Conservation (phyloP, 2,888 invertebrate genomes). For the Epinotia brunnichana region DNA sequence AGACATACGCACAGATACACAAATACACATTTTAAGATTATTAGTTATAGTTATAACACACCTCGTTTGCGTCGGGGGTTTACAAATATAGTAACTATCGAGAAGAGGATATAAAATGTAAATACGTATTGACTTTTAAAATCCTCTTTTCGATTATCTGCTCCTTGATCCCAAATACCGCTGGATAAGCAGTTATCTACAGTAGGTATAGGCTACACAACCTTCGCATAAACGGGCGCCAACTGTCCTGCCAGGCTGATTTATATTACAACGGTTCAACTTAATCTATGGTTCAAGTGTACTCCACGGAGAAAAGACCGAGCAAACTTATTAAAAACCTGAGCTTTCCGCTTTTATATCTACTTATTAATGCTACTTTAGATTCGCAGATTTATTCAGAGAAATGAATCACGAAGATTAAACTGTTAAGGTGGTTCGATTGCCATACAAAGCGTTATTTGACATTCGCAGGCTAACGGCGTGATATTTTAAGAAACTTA, state of each 20-base stretch:
- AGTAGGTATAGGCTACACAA: too few relatives aligned
- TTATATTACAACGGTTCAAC: constrained; percentile 26
- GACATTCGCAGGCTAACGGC: too few relatives aligned
- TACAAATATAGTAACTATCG: not conserved
- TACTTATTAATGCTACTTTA: not conserved
- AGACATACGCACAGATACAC: too few relatives aligned
- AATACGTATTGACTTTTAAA: not conserved
- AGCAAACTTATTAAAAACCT: constrained; percentile 20
- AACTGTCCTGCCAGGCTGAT: constrained; percentile 32
- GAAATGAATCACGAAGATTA: not conserved
- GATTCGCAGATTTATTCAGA: not conserved
- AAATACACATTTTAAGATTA: too few relatives aligned
- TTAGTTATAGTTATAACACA: too few relatives aligned
- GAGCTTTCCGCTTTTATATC: not conserved
- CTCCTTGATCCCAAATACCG: constrained; percentile 3
- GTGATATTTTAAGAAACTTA: too few relatives aligned
- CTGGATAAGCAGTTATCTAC: constrained; percentile 10
- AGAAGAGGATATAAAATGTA: too few relatives aligned
- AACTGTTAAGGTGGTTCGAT: too few relatives aligned
- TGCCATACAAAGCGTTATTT: too few relatives aligned
- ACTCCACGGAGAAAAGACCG: constrained; percentile 1
- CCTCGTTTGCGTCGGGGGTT: too few relatives aligned
- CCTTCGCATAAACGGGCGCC: constrained; percentile 13
- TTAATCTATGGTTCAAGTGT: constrained; percentile 22
- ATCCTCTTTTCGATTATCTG: not conserved